Percentiles rank a stretch among this genome's conserved stretches.
These are phyloP conservation scores for Danio albolineatus DNA, from an alignment of 2,797 vertebrate genomes.

Conservation along the genomic window DNA sequence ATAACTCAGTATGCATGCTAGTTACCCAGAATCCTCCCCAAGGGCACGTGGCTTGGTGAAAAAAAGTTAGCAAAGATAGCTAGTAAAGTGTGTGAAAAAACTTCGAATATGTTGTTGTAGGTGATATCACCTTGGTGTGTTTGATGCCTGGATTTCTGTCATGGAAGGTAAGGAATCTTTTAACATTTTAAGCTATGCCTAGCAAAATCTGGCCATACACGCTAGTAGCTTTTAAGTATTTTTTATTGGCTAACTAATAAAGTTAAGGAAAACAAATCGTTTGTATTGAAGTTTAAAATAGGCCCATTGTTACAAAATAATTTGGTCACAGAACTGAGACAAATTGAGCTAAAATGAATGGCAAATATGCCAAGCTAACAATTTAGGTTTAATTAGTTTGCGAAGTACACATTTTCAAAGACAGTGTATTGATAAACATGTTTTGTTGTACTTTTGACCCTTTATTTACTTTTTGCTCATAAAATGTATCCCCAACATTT, in stretches of 20 bases:
- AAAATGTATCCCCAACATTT: too few relatives aligned
- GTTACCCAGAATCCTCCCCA: neutral
- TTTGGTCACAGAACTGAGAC: neutral
- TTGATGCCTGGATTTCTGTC: neutral
- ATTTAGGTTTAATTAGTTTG: neutral
- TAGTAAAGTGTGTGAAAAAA: neutral
- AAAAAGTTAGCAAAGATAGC: neutral
- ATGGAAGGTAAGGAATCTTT: neutral
- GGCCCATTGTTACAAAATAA: neutral
- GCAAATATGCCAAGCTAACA: neutral
- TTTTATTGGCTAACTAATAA: too few relatives aligned
- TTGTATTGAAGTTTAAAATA: neutral
- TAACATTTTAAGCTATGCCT: neutral
- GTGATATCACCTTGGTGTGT: neutral
- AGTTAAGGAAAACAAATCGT: neutral
- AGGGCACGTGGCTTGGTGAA: neutral
- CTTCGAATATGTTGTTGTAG: neutral
- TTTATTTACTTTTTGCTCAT: too few relatives aligned
- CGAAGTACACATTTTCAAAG: neutral
- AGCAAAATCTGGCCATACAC: neutral
- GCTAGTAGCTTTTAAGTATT: neutral
- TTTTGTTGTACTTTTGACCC: too few relatives aligned
- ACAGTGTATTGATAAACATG: neutral
- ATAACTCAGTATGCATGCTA: too few relatives aligned
- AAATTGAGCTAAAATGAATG: neutral